Evolutionary conservation across 2,888 invertebrate genomes (phyloP).

Genomic region (Cephus runcator): DNA sequence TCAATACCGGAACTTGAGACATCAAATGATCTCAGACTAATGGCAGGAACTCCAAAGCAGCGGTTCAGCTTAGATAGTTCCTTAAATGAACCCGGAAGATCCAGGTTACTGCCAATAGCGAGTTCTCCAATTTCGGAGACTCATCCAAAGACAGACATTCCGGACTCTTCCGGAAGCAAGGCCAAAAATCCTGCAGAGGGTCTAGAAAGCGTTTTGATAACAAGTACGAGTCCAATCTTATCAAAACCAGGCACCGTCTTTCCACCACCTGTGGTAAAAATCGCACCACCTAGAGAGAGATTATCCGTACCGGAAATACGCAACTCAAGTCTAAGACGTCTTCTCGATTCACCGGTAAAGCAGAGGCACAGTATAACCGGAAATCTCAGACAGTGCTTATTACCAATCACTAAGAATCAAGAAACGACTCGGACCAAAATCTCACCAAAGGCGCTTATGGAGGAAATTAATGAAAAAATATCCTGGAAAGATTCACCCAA

Average conservation of each 20-base stretch:
- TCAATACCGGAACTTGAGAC: slow-evolving; percentile 60
- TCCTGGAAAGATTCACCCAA: neutral
- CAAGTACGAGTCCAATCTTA: slow-evolving; percentile 54
- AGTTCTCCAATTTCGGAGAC: slow-evolving; percentile 57
- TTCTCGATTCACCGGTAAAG: slow-evolving; percentile 54
- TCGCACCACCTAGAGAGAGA: slow-evolving; percentile 44
- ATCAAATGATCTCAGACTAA: slow-evolving; percentile 54
- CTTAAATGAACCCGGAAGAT: slow-evolving; percentile 40
- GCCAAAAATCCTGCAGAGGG: slow-evolving; percentile 39
- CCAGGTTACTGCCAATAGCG: slow-evolving; percentile 53
- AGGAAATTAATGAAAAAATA: slow-evolving; percentile 32
- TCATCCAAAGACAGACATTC: slow-evolving; percentile 19
- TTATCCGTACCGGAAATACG: slow-evolving; percentile 60
- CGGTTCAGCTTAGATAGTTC: slow-evolving; percentile 57
- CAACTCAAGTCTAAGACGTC: slow-evolving; percentile 53
- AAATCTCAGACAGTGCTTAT: slow-evolving; percentile 40
- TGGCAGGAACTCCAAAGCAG: slow-evolving; percentile 58
- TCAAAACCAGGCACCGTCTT: slow-evolving; percentile 19
- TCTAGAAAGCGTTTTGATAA: slow-evolving; percentile 49
- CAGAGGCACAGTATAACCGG: slow-evolving; percentile 59
- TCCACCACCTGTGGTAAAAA: neutral
- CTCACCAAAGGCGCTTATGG: neutral
- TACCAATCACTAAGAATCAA: slow-evolving; percentile 24
- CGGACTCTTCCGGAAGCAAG: slow-evolving; percentile 8
- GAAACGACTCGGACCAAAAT: slow-evolving; percentile 26